Percentiles rank a stretch among this genome's conserved stretches.
Conservation (phyloP, 2,888 invertebrate species). For the Catocala fraxini region DNA sequence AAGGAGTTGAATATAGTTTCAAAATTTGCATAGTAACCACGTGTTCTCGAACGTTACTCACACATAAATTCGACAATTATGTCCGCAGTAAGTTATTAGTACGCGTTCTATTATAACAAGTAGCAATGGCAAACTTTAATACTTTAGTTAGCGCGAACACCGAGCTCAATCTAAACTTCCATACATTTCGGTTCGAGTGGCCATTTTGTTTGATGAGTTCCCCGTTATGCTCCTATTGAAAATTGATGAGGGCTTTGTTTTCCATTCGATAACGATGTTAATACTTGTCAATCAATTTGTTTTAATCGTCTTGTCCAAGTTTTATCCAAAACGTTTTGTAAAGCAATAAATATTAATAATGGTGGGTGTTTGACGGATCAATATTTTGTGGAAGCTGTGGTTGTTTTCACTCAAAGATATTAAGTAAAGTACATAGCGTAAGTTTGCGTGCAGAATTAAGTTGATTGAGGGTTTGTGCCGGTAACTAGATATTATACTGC, state of each 20-base stretch:
- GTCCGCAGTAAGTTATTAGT: conserved; percentile 7
- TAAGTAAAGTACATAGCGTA: too few species aligned
- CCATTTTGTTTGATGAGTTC: conserved; percentile 50
- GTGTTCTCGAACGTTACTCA: conserved; percentile 22
- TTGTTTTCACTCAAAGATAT: too few species aligned
- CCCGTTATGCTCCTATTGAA: conserved; percentile 32
- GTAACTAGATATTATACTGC: too few species aligned
- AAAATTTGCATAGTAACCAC: neutral
- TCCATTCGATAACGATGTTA: conserved; percentile 18
- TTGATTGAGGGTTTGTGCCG: too few species aligned
- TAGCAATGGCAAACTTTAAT: conserved; percentile 34
- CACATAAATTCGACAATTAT: conserved; percentile 31
- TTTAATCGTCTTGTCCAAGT: conserved; percentile 22
- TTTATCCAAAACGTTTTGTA: conserved; percentile 13
- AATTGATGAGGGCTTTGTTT: conserved; percentile 51
- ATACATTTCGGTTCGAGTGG: conserved; percentile 42
- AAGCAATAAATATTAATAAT: conserved; percentile 13
- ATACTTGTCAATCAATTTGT: conserved; percentile 30
- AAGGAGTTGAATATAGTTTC: too few species aligned
- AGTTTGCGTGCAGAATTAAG: too few species aligned
- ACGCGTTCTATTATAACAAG: conserved; percentile 21
- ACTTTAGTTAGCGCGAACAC: conserved; percentile 44
- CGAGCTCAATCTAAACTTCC: conserved; percentile 37
- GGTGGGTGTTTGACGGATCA: neutral
- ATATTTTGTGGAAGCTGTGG: neutral